Conservation (phyloP, 2,888 invertebrate genomes). For the Drosophila bunnanda region DNA sequence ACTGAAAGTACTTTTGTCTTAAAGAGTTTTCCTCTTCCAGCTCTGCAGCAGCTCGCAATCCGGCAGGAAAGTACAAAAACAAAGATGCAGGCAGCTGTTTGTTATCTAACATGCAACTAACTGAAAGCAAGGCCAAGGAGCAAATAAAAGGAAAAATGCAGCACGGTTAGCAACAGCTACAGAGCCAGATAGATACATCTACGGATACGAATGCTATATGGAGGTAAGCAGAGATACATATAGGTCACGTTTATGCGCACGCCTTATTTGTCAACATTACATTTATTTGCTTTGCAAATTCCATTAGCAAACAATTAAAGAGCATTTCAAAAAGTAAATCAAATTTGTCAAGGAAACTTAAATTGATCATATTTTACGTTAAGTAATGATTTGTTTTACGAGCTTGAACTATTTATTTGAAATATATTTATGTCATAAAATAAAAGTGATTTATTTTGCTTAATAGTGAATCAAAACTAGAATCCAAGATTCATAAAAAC, state of each 20-base stretch:
- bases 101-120: constrained; percentile 45
- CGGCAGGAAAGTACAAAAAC: constrained; percentile 21
- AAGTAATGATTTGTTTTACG: background rate
- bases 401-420: background rate
- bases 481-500: background rate
- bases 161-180: constrained; percentile 52
- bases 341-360: background rate
- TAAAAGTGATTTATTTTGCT: background rate
- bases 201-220: constrained; percentile 15
- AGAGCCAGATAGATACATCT: constrained; percentile 34
- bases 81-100: constrained; percentile 14
- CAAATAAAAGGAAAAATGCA: constrained; percentile 36
- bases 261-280: background rate
- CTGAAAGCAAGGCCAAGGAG: constrained; percentile 45
- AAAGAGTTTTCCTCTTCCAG: constrained; percentile 10
- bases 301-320: background rate
- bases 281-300: background rate
- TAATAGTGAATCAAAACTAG: too few relatives aligned
- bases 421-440: background rate
- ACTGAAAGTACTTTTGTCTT: constrained; percentile 15
- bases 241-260: constrained; percentile 16
- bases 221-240: constrained; percentile 19
- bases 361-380: background rate
- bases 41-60: constrained; percentile 13
- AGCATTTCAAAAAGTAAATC: background rate